Base-by-base conservation (phyloP, 2,797 vertebrate genomes). In the Enoplosus armatus region DNA sequence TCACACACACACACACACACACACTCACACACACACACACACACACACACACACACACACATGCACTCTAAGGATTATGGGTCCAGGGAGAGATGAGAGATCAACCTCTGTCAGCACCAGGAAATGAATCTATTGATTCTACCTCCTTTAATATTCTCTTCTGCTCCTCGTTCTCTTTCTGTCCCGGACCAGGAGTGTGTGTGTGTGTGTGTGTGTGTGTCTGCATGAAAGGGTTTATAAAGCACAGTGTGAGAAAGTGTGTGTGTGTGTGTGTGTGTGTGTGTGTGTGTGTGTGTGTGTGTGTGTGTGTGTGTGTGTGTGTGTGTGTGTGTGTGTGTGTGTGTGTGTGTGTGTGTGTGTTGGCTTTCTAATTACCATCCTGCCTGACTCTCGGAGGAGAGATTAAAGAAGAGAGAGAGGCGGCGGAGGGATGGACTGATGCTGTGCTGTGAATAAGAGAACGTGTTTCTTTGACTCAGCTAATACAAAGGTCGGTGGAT, bases 51-150 rank as follows among this genome's bases (percentile, higher is more conserved):
- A n/a, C n/a, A n/a, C n/a, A n/a, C n/a, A n/a, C n/a, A n/a, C n/a
- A n/a, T n/a, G n/a, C n/a, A n/a, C 81, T 53, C 37, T 26, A 10
- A 81, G 72, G 88, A 84, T 87, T 87, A 73, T 20, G 64, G 70
- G 77, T 84, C 62, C 61, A 63, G 29, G 45, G 56, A 60, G 79
- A 84, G 87, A 71, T 77, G 56, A 60, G 79, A 84, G 87, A 71
- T 77, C 81, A 58, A 56, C 89, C 79, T 88, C 85, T 73, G 79
- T 85, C 79, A 86, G 83, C 86, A 86, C 8, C 72, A 90, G 85
- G 82, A 86, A 90, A 91, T 88, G 41, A 85, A 88, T 79, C 65
- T 83, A 86, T 89, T 60, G 85, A 90, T 91, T 87, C 65, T 35
- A 35, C 79, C 54, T 83, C 69, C 70, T 79, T 87, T 85, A 80